Evolutionary conservation across 2,797 vertebrate genomes (phyloP), one percentile per base, ranked within the genome.

Genomic region (Poeciliopsis gracilis): DNA sequence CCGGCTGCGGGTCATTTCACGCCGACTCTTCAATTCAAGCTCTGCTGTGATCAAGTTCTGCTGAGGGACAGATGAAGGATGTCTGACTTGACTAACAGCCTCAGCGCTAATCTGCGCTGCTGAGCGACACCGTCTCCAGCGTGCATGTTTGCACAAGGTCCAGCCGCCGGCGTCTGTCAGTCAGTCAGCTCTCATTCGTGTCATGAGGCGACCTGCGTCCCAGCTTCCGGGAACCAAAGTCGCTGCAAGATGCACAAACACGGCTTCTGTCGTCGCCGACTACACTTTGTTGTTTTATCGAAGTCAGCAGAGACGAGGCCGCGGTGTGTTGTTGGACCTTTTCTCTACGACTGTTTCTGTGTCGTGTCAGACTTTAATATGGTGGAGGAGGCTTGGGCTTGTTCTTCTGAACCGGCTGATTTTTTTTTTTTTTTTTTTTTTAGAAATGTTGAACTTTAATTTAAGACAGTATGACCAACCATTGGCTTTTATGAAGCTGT

Each of bases 111-210:
- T 92, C 90, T 78, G 63, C 20, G 59, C 59, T 77, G 91, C 72
- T 93, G 92, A 94, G 75, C 88, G 92, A 94, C 92, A 75, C 78
- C 74, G 90, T 93, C 91, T 90, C 86, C 81, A 71, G 79, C 77
- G 82, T 75, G 57, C 46, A 38, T 91, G 93, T 92, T 93, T 84
- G 83, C 84, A 86, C 86, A 85, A 81, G 87, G 90, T 83, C 79
- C 80, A 9, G 91, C 93, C 91, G 84, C 84, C 75, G 84, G 92
- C 92, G 18, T 91, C 94, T 93, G 93, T 94, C 94, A 93, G 90
- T 88, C 79, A 89, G 93, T 94, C 94, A 86, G 86, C 88, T 91
- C 92, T 85, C 87, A 93, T 92, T 84, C 87, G 86, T 88, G 90
- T 93, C 93, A 93, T 9, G 82, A 85, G 77, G 70, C 46, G 77